phyloP scores from a whole-genome alignment of 2,797 vertebrate species.

The Chelon labrosus region DNA sequence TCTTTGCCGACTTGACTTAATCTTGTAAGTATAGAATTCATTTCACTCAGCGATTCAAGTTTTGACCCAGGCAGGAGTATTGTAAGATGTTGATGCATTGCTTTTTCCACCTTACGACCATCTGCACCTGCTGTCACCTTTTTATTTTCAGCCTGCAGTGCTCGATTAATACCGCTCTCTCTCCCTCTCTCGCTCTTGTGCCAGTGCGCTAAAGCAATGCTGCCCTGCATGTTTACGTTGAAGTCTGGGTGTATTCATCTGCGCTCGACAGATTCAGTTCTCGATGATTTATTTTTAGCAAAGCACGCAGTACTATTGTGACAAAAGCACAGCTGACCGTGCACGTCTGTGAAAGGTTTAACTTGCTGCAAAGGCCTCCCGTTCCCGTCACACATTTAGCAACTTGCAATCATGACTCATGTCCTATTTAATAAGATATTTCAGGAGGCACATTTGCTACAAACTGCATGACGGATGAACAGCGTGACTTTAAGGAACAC shows the following conservation, averaged over 20 bases:
- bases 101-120: background rate
- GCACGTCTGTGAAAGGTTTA: constrained; percentile 1
- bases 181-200: constrained; percentile 77
- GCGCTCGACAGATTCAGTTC: constrained; percentile 25
- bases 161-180: constrained; percentile 34
- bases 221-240: constrained; percentile 21
- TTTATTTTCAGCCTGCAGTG: constrained; percentile 32
- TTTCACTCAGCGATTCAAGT: background rate
- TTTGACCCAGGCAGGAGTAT: background rate
- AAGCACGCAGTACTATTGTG: constrained; percentile 48
- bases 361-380: constrained; percentile 1
- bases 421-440: constrained; percentile 11
- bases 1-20: background rate
- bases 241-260: constrained; percentile 23
- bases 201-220: constrained; percentile 90
- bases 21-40: background rate
- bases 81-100: constrained; percentile 3
- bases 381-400: constrained; percentile 14
- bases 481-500: background rate
- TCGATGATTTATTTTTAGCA: constrained; percentile 53
- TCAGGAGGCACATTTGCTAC: background rate
- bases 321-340: constrained; percentile 10
- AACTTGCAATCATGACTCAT: constrained; percentile 15
- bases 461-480: constrained; percentile 6
- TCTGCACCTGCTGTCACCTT: constrained; percentile 18